Evolutionary conservation across 1,140 invertebrate genomes (phyloP), one percentile per base, ranked within the genome.

Genomic region (Drosophila ficusphila): DNA sequence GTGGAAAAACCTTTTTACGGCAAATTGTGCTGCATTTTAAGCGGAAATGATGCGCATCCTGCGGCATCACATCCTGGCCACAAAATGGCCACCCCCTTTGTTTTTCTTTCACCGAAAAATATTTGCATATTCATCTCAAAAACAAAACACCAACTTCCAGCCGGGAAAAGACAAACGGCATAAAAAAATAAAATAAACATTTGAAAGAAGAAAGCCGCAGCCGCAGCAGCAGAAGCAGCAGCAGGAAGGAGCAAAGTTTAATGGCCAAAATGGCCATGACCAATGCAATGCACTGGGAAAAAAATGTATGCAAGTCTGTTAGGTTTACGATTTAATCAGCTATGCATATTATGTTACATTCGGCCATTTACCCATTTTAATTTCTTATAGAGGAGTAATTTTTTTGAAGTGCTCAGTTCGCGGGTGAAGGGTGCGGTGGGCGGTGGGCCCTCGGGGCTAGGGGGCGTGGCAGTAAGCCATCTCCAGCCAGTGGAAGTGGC

Each of bases 61-160:
- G 82, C 81, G 76, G 81, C 81, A 75, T 64, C 72, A 73, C 81
- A 86, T 86, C 81, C 81, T 86, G 62, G 27, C 81, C 76, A 69
- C 81, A 86, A 86, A 85, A 85, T 85, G 81, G 76, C 60, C 61
- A 33, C 14, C 61, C n/a, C 12, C 27, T 79, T 41, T 68, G 38
- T 60, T 64, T 41, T 70, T 75, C 51, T 67, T 58, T 71, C 57
- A 61, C 56, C 64, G 31, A 58, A 82, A 86, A 88, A 75, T 88
- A 88, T 88, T 88, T 88, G 82, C 82, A 88, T 88, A 88, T 88
- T 88, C 83, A 88, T 88, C 82, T 88, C 82, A 75, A 82, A 61
- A 88, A 82, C 82, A 88, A 88, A 88, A 88, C 74, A 81, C 58
- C 81, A 81, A 77, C 83, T 88, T 81, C 70, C 76, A 61, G 62